Evolutionary conservation across 1,140 invertebrate genomes (phyloP), one percentile per base, ranked within the genome.

Genomic region (Cryptotermes secundus): DNA sequence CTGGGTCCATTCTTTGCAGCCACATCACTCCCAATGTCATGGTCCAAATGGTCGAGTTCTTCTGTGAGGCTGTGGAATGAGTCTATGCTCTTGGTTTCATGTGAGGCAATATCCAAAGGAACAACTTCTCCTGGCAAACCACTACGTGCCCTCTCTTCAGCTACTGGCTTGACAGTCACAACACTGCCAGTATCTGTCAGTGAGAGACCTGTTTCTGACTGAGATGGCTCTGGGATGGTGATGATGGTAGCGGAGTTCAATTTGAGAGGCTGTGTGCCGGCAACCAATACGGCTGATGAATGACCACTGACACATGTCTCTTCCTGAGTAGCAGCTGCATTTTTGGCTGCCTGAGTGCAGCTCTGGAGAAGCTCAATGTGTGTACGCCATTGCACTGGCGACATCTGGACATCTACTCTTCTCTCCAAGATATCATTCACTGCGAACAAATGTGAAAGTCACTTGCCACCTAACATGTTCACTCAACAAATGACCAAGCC

Each of bases 351-450:
- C 24, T 87, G 87, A 31, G 89, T 89, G 80, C 91, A 88, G n/a
- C 87, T 86, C 84, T 87, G 87, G 53, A 91, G 86, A 85, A 89
- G 89, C 65, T 89, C 87, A 22, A 90, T 87, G 82, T 91, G 90
- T 0, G 87, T 82, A 79, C 89, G 86, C 89, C 90, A 90, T 80
- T 90, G 90, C 14, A 87, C 86, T 82, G 85, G 85, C 34, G 87
- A 84, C 86, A 87, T 85, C 59, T 59, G 83, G 4, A 59, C 38
- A 35, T 82, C 79, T 65, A 26, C 36, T n/a, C 83, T 34, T 49
- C 45, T 22, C 16, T 49, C 45, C 19, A 22, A 19, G 3, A 35
- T 36, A 34, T 36, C 81, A 38, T 9, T 45, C 4, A 38, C 81
- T 38, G 81, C 14, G 24, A n/a, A 81, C 35, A 45, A 42, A 45